Evolutionary conservation across 1,140 invertebrate genomes (phyloP).

Genomic region (Arion vulgaris): DNA sequence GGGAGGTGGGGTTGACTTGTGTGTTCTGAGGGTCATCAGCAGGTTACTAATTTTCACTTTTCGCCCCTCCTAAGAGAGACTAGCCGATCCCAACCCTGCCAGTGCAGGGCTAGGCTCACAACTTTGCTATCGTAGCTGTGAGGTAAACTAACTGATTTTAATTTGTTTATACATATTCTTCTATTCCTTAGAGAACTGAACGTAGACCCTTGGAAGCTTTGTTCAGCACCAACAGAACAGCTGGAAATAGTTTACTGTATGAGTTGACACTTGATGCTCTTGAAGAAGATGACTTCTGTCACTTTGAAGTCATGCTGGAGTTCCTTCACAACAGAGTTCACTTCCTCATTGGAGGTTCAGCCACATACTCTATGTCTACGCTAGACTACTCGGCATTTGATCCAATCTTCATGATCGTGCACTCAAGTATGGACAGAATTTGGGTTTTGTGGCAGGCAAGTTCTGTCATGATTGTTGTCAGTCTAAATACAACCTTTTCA

Average conservation of each 20-base stretch:
- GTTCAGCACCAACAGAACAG: conserved; percentile 20
- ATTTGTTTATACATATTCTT: too few relatives aligned
- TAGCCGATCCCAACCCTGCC: too few relatives aligned
- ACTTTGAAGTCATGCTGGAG: conserved; percentile 50
- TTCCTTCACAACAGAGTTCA: conserved; percentile 52
- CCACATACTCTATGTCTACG: conserved; percentile 42
- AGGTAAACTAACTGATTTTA: too few relatives aligned
- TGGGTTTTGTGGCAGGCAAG: conserved; percentile 48
- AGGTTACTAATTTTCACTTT: too few relatives aligned
- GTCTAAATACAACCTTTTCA: too few relatives aligned
- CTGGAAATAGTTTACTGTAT: conserved; percentile 17
- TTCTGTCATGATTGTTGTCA: background rate
- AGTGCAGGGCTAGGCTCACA: too few relatives aligned
- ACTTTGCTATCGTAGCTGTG: too few relatives aligned
- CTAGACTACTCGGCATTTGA: conserved; percentile 53
- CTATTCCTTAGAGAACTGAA: background rate
- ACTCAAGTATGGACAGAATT: conserved; percentile 48
- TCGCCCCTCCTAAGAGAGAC: too few relatives aligned
- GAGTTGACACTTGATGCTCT: conserved; percentile 37
- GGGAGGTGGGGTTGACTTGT: too few relatives aligned
- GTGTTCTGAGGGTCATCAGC: too few relatives aligned
- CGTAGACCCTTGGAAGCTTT: conserved; percentile 21
- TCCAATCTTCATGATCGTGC: conserved; percentile 49
- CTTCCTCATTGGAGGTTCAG: conserved; percentile 41
- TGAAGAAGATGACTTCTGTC: conserved; percentile 46